These are phyloP conservation scores for Saccopteryx bilineata DNA, from an alignment of 2,113 vertebrate species.

Conservation along the genomic window DNA sequence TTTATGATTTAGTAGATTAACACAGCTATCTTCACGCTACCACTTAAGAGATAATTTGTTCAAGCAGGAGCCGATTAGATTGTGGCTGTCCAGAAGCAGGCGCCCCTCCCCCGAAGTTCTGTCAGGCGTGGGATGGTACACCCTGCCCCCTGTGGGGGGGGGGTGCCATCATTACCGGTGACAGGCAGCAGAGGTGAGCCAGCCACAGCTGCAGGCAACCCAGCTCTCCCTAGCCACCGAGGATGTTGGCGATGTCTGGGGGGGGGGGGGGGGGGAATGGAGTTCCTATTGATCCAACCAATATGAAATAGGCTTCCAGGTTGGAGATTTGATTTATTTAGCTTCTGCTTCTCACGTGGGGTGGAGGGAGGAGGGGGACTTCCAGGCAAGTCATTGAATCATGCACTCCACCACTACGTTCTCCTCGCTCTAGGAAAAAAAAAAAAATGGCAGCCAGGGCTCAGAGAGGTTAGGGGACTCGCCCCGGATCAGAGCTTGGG, in stretches of 20 bases:
- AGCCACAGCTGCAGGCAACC: constrained; percentile 24
- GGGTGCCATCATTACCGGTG: constrained; percentile 32
- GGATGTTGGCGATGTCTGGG: neutral
- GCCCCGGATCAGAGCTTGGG: neutral
- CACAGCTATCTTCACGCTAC: constrained; percentile 70
- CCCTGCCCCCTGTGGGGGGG: constrained; percentile 16
- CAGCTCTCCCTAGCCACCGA: constrained; percentile 48
- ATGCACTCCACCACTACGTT: neutral
- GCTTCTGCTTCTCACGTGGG: constrained; percentile 11
- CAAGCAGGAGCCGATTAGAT: constrained; percentile 66
- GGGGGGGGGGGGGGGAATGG: constrained; percentile 65
- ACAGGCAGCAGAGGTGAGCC: constrained; percentile 18
- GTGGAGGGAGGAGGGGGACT: neutral
- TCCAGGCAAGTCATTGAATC: constrained; percentile 29
- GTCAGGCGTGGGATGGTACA: neutral
- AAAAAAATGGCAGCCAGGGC: neutral
- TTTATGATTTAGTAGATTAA: constrained; percentile 80
- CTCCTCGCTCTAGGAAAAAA: neutral
- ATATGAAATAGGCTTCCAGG: constrained; percentile 61
- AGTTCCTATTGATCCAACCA: constrained; percentile 73
- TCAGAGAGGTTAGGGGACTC: neutral
- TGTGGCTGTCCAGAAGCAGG: constrained; percentile 4
- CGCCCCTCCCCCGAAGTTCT: constrained; percentile 14
- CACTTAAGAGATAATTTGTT: constrained; percentile 79
- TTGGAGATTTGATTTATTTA: constrained; percentile 52